Evolutionary conservation across 2,888 invertebrate genomes (phyloP), one percentile per base, ranked within the genome.

Genomic region (Lycophotia porphyrea): DNA sequence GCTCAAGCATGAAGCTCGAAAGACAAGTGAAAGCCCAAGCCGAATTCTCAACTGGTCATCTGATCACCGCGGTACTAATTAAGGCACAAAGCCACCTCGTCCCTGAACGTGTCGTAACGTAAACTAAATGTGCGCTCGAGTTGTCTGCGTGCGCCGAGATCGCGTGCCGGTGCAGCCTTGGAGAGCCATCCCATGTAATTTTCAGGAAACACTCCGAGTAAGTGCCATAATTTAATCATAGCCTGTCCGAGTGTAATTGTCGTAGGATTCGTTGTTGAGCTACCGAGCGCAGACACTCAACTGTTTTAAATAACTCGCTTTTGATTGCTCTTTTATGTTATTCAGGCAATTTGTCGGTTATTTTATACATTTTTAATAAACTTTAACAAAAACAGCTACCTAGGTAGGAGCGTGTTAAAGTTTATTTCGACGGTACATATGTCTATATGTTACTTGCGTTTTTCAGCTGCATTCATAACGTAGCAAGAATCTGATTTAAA

Each of bases 181-280:
- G 91, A 93, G 94, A 95, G 92, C 90, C 96, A 96, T 96, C 96
- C 95, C 94, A 94, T 95, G 93, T 95, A 95, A 96, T 96, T 96
- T 96, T 95, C 95, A 96, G 96, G 96, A 96, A 96, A 96, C 94
- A 96, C 94, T 95, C 92, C 86, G 92, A 91, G 91, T 95, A 95
- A 95, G 93, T 95, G 95, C 94, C 94, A 95, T 95, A 96, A 96
- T 96, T 96, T 96, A 96, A 96, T 96, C 95, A 95, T 94, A 95
- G 92, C 94, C 95, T 95, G 95, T 92, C 94, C 91, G 91, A 86
- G 88, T 89, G 90, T 96, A 95, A 96, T 96, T 95, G 95, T 95
- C 93, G 94, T 95, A 94, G 94, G 91, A 93, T 94, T 94, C 91
- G 93, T 93, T 93, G 92, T 91, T 88, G 90, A 90, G 93, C 95